Conservation (phyloP, 2,797 vertebrate species). For the Acanthurus tractus region DNA sequence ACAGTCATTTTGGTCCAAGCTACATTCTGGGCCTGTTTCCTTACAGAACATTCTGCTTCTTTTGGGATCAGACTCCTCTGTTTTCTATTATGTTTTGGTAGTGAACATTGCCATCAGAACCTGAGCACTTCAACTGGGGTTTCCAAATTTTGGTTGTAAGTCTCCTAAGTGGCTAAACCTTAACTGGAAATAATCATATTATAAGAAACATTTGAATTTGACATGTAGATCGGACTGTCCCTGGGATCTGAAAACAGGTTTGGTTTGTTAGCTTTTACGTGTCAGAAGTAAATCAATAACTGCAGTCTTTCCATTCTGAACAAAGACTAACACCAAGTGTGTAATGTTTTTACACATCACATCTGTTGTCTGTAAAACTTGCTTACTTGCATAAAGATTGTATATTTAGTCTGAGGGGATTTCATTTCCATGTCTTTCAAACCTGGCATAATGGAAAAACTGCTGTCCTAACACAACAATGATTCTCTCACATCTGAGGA, state of each 20-base stretch:
- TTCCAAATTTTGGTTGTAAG: background rate
- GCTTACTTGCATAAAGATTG: background rate
- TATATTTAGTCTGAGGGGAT: background rate
- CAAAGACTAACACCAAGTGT: background rate
- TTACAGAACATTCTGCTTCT: constrained; percentile 35
- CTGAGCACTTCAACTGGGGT: constrained; percentile 3
- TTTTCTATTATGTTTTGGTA: constrained; percentile 31
- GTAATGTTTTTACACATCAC: background rate
- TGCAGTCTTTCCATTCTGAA: background rate
- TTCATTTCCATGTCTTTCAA: background rate
- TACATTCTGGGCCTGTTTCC: constrained; percentile 23
- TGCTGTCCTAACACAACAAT: background rate
- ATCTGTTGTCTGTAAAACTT: background rate
- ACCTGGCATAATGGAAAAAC: background rate
- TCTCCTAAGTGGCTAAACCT: background rate
- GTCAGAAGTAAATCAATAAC: background rate
- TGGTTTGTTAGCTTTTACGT: background rate
- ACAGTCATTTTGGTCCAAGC: constrained; percentile 19
- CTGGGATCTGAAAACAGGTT: background rate
- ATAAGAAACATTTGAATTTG: background rate
- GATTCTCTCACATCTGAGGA: background rate
- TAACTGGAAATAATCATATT: background rate
- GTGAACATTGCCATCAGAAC: constrained; percentile 5
- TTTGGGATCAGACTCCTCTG: constrained; percentile 34
- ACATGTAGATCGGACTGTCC: background rate